Conservation (phyloP, 2,888 invertebrate species). For the Chironomus tentans region DNA sequence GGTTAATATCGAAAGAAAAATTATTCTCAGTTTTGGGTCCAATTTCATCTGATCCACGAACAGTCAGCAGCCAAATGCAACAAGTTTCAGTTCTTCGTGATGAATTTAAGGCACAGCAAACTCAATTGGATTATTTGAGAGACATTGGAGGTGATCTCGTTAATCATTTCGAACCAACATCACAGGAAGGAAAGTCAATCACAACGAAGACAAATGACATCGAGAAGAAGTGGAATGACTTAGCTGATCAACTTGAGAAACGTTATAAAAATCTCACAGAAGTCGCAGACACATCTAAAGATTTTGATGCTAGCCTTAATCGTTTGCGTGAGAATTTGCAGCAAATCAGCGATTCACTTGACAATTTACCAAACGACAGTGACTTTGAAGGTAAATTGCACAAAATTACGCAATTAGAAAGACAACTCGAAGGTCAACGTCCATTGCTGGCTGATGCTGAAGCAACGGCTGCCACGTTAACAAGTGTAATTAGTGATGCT, state of each 20-base stretch:
- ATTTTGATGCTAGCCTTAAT: conserved; percentile 81
- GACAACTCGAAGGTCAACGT: conserved; percentile 80
- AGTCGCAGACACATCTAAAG: conserved; percentile 84
- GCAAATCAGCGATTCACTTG: conserved; percentile 77
- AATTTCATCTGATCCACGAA: conserved; percentile 88
- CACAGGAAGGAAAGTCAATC: conserved; percentile 56
- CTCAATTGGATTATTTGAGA: conserved; percentile 75
- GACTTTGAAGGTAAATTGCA: conserved; percentile 80
- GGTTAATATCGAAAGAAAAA: conserved; percentile 87
- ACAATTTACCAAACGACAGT: conserved; percentile 67
- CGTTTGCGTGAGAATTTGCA: conserved; percentile 79
- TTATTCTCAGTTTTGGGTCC: conserved; percentile 94
- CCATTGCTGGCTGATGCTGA: conserved; percentile 81
- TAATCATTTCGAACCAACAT: conserved; percentile 45
- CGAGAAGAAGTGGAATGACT: conserved; percentile 70
- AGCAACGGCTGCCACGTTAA: conserved; percentile 76
- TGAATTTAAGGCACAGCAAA: conserved; percentile 88
- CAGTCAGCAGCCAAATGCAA: conserved; percentile 93
- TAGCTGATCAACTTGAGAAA: conserved; percentile 70
- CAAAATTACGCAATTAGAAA: conserved; percentile 77
- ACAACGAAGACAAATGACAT: conserved; percentile 63
- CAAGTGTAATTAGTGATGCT: conserved; percentile 80
- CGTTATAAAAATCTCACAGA: conserved; percentile 83
- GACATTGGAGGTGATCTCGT: conserved; percentile 71
- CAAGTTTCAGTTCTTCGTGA: conserved; percentile 91